A percentile compares a stretch with the other conserved stretches of the same genome.
Conservation (phyloP, 2,797 vertebrate genomes). For the Sebastes trivittatus region DNA sequence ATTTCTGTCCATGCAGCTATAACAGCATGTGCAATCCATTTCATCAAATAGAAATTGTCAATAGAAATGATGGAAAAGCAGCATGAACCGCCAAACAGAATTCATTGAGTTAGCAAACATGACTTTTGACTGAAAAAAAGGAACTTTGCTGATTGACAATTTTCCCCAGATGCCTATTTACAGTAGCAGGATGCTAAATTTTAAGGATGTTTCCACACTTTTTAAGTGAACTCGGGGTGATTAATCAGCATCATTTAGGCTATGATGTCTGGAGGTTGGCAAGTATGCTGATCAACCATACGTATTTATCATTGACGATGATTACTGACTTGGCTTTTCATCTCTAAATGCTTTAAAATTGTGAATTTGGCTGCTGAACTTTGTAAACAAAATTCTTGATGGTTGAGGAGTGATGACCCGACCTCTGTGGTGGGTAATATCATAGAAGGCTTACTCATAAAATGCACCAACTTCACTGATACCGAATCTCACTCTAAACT, state of each 20-base stretch:
- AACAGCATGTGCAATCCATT: neutral
- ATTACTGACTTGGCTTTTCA: neutral
- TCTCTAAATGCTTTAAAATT: neutral
- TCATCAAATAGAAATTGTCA: neutral
- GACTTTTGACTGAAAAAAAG: neutral
- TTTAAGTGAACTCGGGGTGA: neutral
- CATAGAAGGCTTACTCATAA: neutral
- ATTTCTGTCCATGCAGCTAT: neutral
- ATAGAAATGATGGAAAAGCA: neutral
- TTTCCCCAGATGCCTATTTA: neutral
- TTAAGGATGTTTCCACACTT: neutral
- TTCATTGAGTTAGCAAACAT: neutral
- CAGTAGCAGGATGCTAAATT: neutral
- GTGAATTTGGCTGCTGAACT: neutral
- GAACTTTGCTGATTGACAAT: neutral
- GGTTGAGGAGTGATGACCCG: neutral
- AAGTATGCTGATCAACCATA: too few relatives aligned
- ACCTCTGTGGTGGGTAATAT: neutral
- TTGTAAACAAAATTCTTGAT: neutral
- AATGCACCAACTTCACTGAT: neutral
- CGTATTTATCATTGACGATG: neutral
- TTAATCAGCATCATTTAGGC: neutral
- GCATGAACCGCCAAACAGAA: neutral
- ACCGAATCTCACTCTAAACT: neutral
- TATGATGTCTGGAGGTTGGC: neutral